Base-by-base conservation (phyloP, 1,140 invertebrate species). In the Aphaenogaster floridana region DNA sequence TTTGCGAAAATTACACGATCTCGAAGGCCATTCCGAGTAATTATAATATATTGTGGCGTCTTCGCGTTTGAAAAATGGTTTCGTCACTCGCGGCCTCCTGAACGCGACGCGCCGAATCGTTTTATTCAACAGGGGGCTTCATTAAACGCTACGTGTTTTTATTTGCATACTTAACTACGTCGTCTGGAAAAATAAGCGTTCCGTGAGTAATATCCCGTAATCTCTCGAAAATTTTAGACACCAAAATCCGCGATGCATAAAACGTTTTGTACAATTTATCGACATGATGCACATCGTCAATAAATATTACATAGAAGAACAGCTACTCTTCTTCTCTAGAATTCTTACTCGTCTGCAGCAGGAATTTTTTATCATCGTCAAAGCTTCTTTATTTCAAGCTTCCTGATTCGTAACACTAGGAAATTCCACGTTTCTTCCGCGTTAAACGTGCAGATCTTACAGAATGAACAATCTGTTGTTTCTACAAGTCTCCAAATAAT, bases 1-100 rank as follows among this genome's bases (percentile, higher is more conserved):
- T 88, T 88, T 83, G 78, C 86, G 86, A 87, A 91, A 93, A 93
- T 92, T 92, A 91, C 89, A 91, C 88, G 86, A 90, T 92, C 91
- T 88, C 90, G 78, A 72, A 63, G 45, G 59, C 77, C 54, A 76
- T 84, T 84, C 54, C 69, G 54, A 84, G 57, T 84, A 84, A 84
- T 84, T 84, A 84, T 84, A 84, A 84, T 84, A 84, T 84, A 84
- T 83, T 74, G 80, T 74, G 4, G 69, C 54, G 69, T 84, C 52
- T 61, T 69, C 42, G 80, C 69, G 80, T 59, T 83, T 63, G 69
- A 84, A 61, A 76, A 84, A 63, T 84, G 52, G 28, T 84, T 61
- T 84, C 69, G 80, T 84, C 80, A 84, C 57, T 74, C 69, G 54
- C 42, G 17, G 52, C 17, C 79, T 48, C 52, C 39, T 13, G 39